Evolutionary conservation across 2,888 invertebrate genomes (phyloP).

Genomic region (Dermolepida albohirtum): DNA sequence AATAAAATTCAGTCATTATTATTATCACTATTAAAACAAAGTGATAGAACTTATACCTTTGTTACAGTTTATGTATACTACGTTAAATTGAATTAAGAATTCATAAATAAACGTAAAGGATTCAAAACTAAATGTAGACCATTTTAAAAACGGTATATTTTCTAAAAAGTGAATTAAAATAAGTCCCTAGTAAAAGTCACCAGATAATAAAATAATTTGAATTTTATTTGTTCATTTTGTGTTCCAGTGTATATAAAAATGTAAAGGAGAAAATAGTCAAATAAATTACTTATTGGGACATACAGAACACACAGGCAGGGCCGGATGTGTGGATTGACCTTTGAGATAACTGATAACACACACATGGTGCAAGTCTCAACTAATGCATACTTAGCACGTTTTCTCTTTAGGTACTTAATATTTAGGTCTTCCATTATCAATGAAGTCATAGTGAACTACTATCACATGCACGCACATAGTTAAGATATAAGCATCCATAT

Average conservation of each 20-base stretch:
- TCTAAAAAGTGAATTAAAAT: too few species aligned
- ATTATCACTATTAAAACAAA: too few species aligned
- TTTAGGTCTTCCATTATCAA: constrained; percentile 9
- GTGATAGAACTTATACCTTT: too few species aligned
- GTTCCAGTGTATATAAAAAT: not conserved
- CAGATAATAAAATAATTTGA: too few species aligned
- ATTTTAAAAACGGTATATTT: too few species aligned
- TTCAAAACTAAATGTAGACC: too few species aligned
- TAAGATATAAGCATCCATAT: not conserved
- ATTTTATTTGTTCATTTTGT: too few species aligned
- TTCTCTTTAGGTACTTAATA: constrained; percentile 19
- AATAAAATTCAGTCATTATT: too few species aligned
- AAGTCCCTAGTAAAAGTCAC: too few species aligned
- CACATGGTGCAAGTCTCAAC: not conserved
- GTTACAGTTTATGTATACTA: too few species aligned
- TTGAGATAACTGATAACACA: constrained; percentile 17
- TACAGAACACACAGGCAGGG: constrained; percentile 1
- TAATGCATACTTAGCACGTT: constrained; percentile 15
- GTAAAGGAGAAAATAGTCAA: constrained; percentile 2
- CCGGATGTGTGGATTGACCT: constrained; percentile 32
- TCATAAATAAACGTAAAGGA: too few species aligned
- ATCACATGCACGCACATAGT: not conserved
- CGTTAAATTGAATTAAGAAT: too few species aligned
- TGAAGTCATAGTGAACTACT: constrained; percentile 17
- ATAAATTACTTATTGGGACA: constrained; percentile 7